Conservation (phyloP, 2,797 vertebrate genomes). For the Odontamblyopus rebecca region DNA sequence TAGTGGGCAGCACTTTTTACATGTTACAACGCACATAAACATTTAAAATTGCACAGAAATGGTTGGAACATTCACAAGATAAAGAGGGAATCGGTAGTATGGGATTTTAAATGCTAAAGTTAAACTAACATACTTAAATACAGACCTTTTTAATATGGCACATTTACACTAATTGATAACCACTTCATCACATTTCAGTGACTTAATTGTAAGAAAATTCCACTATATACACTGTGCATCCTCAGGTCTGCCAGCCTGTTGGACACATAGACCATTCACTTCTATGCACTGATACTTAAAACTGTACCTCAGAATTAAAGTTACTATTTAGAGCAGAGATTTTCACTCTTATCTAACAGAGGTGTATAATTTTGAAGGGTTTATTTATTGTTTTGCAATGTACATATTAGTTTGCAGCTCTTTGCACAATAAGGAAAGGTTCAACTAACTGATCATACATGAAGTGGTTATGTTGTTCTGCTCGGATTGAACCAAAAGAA, state of each 20-base stretch:
- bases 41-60: conserved; percentile 3
- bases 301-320: conserved; percentile 14
- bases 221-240: conserved; percentile 21
- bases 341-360: conserved; percentile 82
- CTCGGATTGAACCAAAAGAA: conserved; percentile 68
- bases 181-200: not conserved
- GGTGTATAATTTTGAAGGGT: conserved; percentile 71
- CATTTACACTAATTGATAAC: not conserved
- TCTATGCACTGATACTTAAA: conserved; percentile 54
- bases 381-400: conserved; percentile 82
- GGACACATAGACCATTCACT: conserved; percentile 18
- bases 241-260: conserved; percentile 81
- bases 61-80: not conserved
- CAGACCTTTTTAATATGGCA: not conserved
- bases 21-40: conserved; percentile 20
- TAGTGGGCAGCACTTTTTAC: not conserved
- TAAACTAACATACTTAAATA: not conserved
- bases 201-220: not conserved
- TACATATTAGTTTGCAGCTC: conserved; percentile 91
- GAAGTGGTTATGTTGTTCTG: conserved; percentile 71
- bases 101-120: not conserved
- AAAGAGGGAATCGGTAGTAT: not conserved
- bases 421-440: conserved; percentile 86
- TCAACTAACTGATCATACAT: conserved; percentile 73
- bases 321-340: conserved; percentile 81